A percentile compares a stretch with the other conserved stretches of the same genome.
Conservation (phyloP, 1,140 invertebrate genomes). For the Drosophila hydei region DNA sequence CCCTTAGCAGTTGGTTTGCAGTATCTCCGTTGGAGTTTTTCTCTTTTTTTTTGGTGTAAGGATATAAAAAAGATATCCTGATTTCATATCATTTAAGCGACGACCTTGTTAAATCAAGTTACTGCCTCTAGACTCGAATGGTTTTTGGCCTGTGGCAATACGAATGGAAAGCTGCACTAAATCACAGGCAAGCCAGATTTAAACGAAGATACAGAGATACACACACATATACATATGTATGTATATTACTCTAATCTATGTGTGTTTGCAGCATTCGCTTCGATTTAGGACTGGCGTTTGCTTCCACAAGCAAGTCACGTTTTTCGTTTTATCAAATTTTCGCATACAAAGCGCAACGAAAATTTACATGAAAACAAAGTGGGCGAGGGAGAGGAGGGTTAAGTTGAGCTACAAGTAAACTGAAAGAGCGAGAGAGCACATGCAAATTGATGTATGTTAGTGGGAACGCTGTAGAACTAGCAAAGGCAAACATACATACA, state of each 20-base stretch:
- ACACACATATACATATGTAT: conserved; percentile 18
- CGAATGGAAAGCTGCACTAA: conserved; percentile 68
- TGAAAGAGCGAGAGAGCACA: conserved; percentile 1
- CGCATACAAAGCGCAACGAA: conserved; percentile 66
- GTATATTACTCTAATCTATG: conserved; percentile 10
- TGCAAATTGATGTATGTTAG: conserved; percentile 45
- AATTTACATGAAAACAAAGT: conserved; percentile 75
- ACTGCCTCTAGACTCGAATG: conserved; percentile 43
- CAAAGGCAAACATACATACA: conserved; percentile 39
- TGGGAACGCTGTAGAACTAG: conserved; percentile 37
- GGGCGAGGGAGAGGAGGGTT: conserved; percentile 10
- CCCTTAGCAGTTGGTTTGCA: conserved; percentile 52
- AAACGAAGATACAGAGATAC: conserved; percentile 39
- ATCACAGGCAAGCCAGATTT: conserved; percentile 56
- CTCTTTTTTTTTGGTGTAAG: conserved; percentile 13
- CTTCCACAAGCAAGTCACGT: conserved; percentile 74
- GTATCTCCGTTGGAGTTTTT: not conserved
- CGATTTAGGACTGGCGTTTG: conserved; percentile 25
- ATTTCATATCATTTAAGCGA: conserved; percentile 71
- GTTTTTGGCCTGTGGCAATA: conserved; percentile 10
- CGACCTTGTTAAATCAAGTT: conserved; percentile 68
- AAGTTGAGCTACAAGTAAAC: not conserved
- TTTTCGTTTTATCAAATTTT: conserved; percentile 82
- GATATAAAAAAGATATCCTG: conserved; percentile 76
- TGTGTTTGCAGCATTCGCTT: conserved; percentile 33